Base-by-base conservation (phyloP, 2,888 invertebrate genomes). In the Agriopis marginaria region DNA sequence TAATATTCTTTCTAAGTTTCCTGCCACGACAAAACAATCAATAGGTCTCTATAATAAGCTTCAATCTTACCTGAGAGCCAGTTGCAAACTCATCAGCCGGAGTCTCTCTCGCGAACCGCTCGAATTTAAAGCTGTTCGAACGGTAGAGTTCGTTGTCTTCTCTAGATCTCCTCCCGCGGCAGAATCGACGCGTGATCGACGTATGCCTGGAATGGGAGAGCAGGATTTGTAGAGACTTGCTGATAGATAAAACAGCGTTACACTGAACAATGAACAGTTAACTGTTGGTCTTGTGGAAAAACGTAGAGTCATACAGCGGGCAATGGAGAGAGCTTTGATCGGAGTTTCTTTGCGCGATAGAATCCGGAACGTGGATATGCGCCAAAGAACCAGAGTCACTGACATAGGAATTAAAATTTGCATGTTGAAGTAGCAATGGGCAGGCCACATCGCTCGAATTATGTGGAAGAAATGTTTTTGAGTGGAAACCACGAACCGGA, bases 111-210 rank as follows among this genome's bases (percentile, higher is more conserved):
- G 97, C 96, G 85, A 97, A 97, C 67, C 97, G 94, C 92, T 97
- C 97, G 88, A 97, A 97, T 93, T 97, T 97, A 95, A 97, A 97
- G 91, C 97, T 97, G 89, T 97, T 97, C 77, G 97, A 97, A 78
- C 97, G 96, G 84, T 97, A 97, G 69, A 97, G 95, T 91, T 97
- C 97, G 95, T 97, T 97, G 95, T 97, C 97, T 77, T 96, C 96
- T 12, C 96, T 93, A 61, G 95, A 95, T 68, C 96, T 95, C 68
- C 96, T 95, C 76, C 96, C 96, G 75, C 97, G 96, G 88, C 97
- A 97, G 80, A 97, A 95, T 56, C 97, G 95, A 68, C 97, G 95
- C 5, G 97, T 96, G 75, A 97, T 94, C 32, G 94, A 94, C 0
- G 94, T 92, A 75, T 94, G 93, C 70, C 93, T 93, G 84, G 0